A percentile compares a stretch with the other conserved stretches of the same genome.
Evolutionary conservation across 1,140 invertebrate species (phyloP).

Genomic region (Agraylea sexmaculata): DNA sequence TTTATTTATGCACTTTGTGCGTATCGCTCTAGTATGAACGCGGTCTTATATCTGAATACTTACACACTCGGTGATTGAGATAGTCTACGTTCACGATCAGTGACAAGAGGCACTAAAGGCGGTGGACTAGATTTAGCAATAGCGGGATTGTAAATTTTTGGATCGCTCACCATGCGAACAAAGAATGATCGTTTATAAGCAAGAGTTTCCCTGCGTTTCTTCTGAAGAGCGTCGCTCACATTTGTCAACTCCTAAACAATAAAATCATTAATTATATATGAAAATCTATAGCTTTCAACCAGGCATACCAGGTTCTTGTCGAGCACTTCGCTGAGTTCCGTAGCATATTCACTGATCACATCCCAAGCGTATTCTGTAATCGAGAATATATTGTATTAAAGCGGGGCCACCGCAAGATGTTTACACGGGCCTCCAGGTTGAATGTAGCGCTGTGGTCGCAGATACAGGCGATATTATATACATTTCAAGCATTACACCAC

Average conservation of each 20-base stretch:
- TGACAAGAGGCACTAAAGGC: constrained; percentile 32
- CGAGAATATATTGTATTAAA: constrained; percentile 7
- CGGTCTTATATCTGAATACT: too few relatives aligned
- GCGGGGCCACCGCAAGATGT: too few relatives aligned
- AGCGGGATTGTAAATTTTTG: constrained; percentile 88
- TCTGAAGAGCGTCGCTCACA: constrained; percentile 32
- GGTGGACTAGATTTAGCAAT: constrained; percentile 58
- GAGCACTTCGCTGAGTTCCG: constrained; percentile 61
- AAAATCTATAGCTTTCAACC: constrained; percentile 1
- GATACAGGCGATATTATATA: too few relatives aligned
- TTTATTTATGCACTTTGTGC: too few relatives aligned
- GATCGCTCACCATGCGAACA: constrained; percentile 93
- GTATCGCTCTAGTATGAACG: too few relatives aligned
- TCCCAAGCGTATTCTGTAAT: constrained; percentile 77
- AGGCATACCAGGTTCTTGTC: constrained; percentile 43
- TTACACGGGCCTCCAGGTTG: too few relatives aligned
- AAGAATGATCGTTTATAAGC: constrained; percentile 89
- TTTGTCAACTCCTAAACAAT: constrained; percentile 24
- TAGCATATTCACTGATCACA: constrained; percentile 73
- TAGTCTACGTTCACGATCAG: constrained; percentile 25
- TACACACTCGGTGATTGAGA: constrained; percentile 23
- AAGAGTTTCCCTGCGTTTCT: constrained; percentile 48
- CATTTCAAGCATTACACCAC: too few relatives aligned
- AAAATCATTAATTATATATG: constrained; percentile 2
- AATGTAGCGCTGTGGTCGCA: too few relatives aligned